phyloP scores from a whole-genome alignment of 2,888 invertebrate genomes.

The Drosophila borborema region DNA sequence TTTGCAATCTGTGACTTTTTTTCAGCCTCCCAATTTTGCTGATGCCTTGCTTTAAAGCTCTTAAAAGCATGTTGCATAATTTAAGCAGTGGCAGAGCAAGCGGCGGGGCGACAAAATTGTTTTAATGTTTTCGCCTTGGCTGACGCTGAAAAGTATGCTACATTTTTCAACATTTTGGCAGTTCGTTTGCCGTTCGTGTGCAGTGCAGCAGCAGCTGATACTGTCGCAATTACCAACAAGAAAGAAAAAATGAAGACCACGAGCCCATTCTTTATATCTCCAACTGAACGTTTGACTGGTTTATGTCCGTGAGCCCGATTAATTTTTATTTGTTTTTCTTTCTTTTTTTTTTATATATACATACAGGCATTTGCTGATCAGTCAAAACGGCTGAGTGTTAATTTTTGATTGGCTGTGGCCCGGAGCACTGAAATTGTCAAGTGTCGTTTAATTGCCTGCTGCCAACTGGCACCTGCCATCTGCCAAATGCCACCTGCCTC shows the following conservation, averaged over 20 bases:
- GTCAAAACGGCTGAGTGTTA: conserved; percentile 21
- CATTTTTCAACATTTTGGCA: conserved; percentile 38
- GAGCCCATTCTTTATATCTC: conserved; percentile 36
- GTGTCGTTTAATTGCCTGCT: conserved; percentile 31
- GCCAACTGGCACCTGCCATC: neutral
- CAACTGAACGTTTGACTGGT: conserved; percentile 42
- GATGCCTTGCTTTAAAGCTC: conserved; percentile 27
- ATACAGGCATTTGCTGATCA: conserved; percentile 7
- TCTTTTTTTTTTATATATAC: neutral
- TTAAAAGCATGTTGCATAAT: conserved; percentile 79
- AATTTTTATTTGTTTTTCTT: conserved; percentile 29
- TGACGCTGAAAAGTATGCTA: conserved; percentile 48
- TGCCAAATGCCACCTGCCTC: neutral
- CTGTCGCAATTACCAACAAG: neutral
- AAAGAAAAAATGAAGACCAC: neutral
- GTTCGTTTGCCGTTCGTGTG: conserved; percentile 25
- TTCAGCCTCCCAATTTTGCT: conserved; percentile 20
- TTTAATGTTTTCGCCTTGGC: conserved; percentile 47
- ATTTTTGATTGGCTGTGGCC: conserved; percentile 16
- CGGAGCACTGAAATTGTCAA: conserved; percentile 6
- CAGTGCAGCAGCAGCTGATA: conserved; percentile 30
- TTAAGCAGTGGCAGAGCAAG: conserved; percentile 51
- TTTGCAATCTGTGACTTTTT: conserved; percentile 48
- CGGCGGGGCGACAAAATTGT: conserved; percentile 56
- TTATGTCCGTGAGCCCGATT: conserved; percentile 46